Conservation (phyloP, 2,113 vertebrate species). For the Gymnorhina tibicen region DNA sequence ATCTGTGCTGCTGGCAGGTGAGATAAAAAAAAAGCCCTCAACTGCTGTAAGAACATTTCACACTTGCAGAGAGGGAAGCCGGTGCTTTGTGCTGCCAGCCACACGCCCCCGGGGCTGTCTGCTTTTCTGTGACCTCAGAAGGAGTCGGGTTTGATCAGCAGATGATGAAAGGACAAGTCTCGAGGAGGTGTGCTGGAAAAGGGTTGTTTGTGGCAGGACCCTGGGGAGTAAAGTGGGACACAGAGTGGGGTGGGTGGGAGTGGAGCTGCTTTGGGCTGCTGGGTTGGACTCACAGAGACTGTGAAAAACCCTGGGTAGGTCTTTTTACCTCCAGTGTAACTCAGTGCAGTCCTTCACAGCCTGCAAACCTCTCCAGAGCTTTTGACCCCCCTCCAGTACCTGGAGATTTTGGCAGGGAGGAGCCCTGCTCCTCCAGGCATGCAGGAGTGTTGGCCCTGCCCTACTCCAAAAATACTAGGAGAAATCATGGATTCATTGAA, state of each 20-base stretch:
- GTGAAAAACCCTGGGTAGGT: fast-evolving
- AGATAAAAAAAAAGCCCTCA: not conserved
- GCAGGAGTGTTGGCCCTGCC: not conserved
- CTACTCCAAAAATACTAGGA: not conserved
- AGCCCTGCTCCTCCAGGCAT: fast-evolving
- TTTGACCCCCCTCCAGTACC: not conserved
- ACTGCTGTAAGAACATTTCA: not conserved
- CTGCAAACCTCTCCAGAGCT: not conserved
- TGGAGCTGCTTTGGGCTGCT: not conserved
- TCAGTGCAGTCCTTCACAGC: not conserved
- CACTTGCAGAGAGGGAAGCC: not conserved
- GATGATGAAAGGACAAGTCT: slow-evolving; percentile 32
- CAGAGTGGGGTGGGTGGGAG: too few species aligned
- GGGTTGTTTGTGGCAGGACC: not conserved
- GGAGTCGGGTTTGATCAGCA: slow-evolving; percentile 38
- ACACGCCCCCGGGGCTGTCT: not conserved
- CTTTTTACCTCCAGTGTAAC: too few species aligned
- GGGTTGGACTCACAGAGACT: not conserved
- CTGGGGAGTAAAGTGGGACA: not conserved
- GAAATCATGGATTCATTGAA: not conserved
- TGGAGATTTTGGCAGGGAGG: not conserved
- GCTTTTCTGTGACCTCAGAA: slow-evolving; percentile 10
- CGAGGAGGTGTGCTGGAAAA: fast-evolving
- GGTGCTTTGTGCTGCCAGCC: slow-evolving; percentile 2
- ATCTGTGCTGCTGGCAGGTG: not conserved